phyloP scores from a whole-genome alignment of 2,113 vertebrate species.

The Lathamus discolor region DNA sequence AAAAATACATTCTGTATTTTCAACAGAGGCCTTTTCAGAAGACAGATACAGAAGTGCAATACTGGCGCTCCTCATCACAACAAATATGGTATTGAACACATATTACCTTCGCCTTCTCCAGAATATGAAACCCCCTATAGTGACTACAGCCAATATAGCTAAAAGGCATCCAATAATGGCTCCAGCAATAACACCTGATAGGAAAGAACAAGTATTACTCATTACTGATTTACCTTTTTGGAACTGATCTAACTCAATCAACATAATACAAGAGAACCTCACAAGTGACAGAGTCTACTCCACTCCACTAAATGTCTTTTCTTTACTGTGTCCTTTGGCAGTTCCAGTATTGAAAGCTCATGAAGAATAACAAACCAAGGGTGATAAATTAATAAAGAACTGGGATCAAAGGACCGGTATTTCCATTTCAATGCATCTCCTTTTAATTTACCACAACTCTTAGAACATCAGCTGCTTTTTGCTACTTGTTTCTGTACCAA shows the following conservation, averaged over 20 bases:
- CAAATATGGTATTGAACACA: background rate
- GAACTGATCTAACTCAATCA: background rate
- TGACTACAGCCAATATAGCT: constrained; percentile 70
- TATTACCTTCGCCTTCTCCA: constrained; percentile 83
- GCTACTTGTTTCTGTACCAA: background rate
- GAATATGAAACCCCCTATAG: constrained; percentile 76
- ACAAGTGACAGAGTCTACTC: background rate
- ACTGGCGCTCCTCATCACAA: background rate
- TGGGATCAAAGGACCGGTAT: background rate
- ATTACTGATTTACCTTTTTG: background rate
- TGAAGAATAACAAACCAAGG: background rate
- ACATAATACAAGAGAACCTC: background rate
- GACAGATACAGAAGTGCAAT: background rate
- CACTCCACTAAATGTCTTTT: background rate
- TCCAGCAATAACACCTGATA: constrained; percentile 71
- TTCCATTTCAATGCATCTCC: background rate
- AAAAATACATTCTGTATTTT: background rate
- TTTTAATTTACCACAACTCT: background rate
- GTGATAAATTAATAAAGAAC: background rate
- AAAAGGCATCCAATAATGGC: constrained; percentile 78
- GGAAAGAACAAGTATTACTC: background rate
- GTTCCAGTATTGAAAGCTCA: background rate
- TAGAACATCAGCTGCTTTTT: background rate
- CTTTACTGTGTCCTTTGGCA: background rate
- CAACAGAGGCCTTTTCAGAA: background rate